phyloP scores from a whole-genome alignment of 2,113 vertebrate species.

The Enhydra lutris region DNA sequence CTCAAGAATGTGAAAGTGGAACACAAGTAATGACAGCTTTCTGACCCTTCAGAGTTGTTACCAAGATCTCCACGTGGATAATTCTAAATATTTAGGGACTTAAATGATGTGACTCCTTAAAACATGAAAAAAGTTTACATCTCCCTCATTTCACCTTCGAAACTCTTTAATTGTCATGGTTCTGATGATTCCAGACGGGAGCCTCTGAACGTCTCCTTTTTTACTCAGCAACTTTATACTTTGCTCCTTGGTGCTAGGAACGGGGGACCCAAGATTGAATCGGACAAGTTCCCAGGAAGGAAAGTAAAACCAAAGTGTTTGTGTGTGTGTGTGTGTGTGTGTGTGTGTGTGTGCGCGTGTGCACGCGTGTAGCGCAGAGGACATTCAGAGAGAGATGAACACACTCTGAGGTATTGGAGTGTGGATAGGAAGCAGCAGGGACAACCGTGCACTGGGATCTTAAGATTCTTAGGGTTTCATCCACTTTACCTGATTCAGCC shows the following conservation, averaged over 20 bases:
- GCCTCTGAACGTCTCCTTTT: background rate
- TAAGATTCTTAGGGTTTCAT: background rate
- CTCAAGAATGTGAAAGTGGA: conserved; percentile 3
- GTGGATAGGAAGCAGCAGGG: background rate
- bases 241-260: background rate
- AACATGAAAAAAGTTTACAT: background rate
- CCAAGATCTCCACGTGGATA: background rate
- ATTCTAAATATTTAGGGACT: background rate
- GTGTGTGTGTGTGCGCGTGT: no score
- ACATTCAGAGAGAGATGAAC: rapidly evolving
- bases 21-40: background rate
- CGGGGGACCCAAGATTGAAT: background rate
- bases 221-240: background rate
- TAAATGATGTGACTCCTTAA: background rate
- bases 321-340: no score
- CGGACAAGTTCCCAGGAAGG: background rate
- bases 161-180: background rate
- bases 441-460: rapidly evolving
- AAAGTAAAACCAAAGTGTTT: background rate
- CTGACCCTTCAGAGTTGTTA: background rate
- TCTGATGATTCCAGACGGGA: background rate
- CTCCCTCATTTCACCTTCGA: background rate
- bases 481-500: background rate
- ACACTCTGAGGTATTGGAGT: background rate
- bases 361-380: background rate